phyloP scores from a whole-genome alignment of 1,140 invertebrate species.

The Ephestia elutella region DNA sequence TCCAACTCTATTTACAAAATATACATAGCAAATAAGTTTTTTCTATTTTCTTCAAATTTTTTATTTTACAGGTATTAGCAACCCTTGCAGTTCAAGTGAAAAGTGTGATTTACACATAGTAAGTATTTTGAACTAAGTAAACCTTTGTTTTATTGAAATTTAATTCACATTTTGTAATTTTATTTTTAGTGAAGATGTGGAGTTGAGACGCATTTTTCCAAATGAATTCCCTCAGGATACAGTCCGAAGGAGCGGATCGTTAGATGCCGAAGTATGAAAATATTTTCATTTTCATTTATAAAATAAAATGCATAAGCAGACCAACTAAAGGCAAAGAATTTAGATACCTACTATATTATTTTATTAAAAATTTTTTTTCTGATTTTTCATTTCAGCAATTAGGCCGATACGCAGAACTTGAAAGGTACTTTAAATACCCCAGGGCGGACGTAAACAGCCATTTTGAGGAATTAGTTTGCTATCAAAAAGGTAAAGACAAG shows the following conservation, averaged over 20 bases:
- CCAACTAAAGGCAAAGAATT: too few species aligned
- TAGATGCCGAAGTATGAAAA: constrained; percentile 50
- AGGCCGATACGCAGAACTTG: constrained; percentile 50
- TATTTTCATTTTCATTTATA: neutral
- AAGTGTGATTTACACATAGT: constrained; percentile 56
- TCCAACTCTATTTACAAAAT: too few species aligned
- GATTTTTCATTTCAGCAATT: constrained; percentile 41
- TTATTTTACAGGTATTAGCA: neutral
- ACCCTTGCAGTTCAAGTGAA: neutral
- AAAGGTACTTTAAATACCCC: constrained; percentile 48
- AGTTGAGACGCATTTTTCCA: constrained; percentile 58
- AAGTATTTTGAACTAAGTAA: too few species aligned
- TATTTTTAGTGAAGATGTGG: constrained; percentile 59
- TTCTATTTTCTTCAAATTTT: neutral
- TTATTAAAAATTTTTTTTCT: constrained; percentile 8
- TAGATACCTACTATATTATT: too few species aligned
- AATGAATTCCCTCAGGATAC: constrained; percentile 60
- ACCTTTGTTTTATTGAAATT: too few species aligned
- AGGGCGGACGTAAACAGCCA: constrained; percentile 46
- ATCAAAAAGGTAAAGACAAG: constrained; percentile 39
- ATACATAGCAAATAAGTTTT: too few species aligned
- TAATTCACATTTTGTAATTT: neutral
- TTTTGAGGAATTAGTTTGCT: constrained; percentile 57
- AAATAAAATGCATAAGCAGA: too few species aligned
- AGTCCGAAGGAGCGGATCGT: constrained; percentile 42